Percentiles rank a stretch among this genome's conserved stretches.
Evolutionary conservation across 2,113 vertebrate species (phyloP).

Genomic region (Hippocampus comes): DNA sequence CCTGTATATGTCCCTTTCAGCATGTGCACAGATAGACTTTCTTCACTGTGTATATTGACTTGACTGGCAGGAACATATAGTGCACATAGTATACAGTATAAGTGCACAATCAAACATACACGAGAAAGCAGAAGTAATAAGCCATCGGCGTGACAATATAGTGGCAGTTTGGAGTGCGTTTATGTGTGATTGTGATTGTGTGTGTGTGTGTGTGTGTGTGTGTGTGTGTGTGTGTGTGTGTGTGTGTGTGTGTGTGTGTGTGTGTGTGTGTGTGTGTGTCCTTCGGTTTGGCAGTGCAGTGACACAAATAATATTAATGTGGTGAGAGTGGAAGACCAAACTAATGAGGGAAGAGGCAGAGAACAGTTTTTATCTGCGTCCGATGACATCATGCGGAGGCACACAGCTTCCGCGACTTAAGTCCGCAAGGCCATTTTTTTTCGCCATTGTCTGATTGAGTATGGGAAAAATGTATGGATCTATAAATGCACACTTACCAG

Average conservation of each 20-base stretch:
- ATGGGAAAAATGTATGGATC: constrained; percentile 31
- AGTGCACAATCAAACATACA: background rate
- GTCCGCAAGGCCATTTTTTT: constrained; percentile 52
- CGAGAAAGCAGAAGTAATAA: constrained; percentile 25
- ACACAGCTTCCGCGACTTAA: constrained; percentile 23
- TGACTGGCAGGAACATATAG: background rate
- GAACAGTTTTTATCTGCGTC: constrained; percentile 45
- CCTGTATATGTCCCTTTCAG: constrained; percentile 7
- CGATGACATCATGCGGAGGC: constrained; percentile 44
- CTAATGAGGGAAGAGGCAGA: constrained; percentile 41
- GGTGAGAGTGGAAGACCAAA: constrained; percentile 23
- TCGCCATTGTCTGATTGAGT: constrained; percentile 28
- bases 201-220: constrained; percentile 25
- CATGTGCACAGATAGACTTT: background rate
- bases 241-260: constrained; percentile 22
- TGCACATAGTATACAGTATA: background rate
- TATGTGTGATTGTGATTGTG: constrained; percentile 11
- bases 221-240: constrained; percentile 10
- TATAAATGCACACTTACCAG: constrained; percentile 15
- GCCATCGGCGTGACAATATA: constrained; percentile 14
- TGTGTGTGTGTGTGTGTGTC: constrained; percentile 22
- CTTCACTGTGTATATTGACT: background rate
- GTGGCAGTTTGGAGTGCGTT: constrained; percentile 18
- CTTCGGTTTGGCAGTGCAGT: constrained; percentile 31
- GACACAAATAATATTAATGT: constrained; percentile 39